Evolutionary conservation across 2,113 vertebrate species (phyloP), one percentile per base, ranked within the genome.

Genomic region (Bettongia penicillata): DNA sequence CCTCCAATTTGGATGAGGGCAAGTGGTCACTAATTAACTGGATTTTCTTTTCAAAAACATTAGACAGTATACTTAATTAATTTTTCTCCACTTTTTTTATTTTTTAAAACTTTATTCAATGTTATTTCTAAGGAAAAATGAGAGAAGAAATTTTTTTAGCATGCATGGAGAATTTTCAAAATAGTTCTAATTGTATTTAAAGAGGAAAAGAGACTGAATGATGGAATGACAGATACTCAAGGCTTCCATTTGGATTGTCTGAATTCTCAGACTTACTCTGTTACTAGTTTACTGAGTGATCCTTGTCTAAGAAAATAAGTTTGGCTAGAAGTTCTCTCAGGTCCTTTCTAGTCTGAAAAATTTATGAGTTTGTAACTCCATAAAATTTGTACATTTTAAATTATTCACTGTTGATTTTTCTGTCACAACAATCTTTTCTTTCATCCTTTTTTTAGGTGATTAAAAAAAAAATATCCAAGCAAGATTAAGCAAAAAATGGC

Each of bases 1-100:
- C 12, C 53, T 7, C 90, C 51, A 95, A 89, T 93, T 22, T 94
- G 91, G 84, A 25, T 95, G 19, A 95, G n/a, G 28, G 95, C 90
- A 84, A 84, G 5, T n/a, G 37, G n/a, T 95, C 28, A 26, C 0
- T 53, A 52, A 51, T 91, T 95, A 92, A 19, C 51, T 26, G 16
- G 51, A 37, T 93, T 31, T 92, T 84, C 49, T 16, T 91, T 23
- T 51, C 37, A 96, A 96, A 84, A 93, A 3, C 0, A 53, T 24
- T 14, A 53, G 3, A 28, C 5, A 52, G 16, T 43, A 2, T n/a
- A 90, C n/a, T 14, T 47, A 93, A 92, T 93, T 31, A 91, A 25
- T 94, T 94, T 93, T n/a, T 47, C 3, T 90, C 31, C 50, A 91
- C 68, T 24, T 5, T 55, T n/a, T 84, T 9, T 92, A 77, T 48